Conservation (phyloP, 1,140 invertebrate genomes). For the Formica exsecta region DNA sequence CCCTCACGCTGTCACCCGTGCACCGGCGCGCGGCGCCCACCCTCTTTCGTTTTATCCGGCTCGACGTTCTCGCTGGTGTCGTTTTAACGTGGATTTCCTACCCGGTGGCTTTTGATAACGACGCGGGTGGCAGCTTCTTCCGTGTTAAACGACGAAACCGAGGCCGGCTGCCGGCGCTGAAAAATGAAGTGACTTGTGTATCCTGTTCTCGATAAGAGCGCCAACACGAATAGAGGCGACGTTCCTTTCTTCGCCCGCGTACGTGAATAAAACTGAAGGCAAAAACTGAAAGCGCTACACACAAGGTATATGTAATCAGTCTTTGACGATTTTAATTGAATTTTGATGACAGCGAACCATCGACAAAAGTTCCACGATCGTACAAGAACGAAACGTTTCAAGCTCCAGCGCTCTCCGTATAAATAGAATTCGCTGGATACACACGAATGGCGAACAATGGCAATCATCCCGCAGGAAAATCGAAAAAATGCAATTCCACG, state of each 20-base stretch:
- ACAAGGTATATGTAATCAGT: not conserved
- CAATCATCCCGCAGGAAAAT: slow-evolving; percentile 34
- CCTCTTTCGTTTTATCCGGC: slow-evolving; percentile 8
- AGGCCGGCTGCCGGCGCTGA: slow-evolving; percentile 3
- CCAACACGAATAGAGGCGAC: slow-evolving; percentile 15
- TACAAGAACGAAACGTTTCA: slow-evolving; percentile 16
- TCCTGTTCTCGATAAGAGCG: slow-evolving; percentile 29
- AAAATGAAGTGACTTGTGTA: slow-evolving; percentile 56
- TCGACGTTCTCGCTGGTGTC: slow-evolving; percentile 48
- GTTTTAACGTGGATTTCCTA: slow-evolving; percentile 60
- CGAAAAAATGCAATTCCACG: slow-evolving; percentile 39
- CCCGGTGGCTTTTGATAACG: slow-evolving; percentile 59
- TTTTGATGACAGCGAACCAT: not conserved
- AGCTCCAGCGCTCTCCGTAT: not conserved
- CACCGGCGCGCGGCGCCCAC: not conserved
- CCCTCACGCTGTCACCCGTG: not conserved
- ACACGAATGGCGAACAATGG: slow-evolving; percentile 36
- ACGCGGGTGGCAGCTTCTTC: slow-evolving; percentile 5
- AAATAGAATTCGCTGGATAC: slow-evolving; percentile 33
- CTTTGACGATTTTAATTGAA: slow-evolving; percentile 51
- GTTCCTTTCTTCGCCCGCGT: not conserved
- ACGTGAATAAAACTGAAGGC: not conserved
- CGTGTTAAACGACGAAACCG: slow-evolving; percentile 40
- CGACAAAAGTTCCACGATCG: slow-evolving; percentile 15
- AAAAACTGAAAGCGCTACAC: slow-evolving; percentile 23